Percentiles rank a stretch among this genome's conserved stretches.
phyloP scores from a whole-genome alignment of 1,140 invertebrate genomes.

The Pseudachorutes palmiensis region DNA sequence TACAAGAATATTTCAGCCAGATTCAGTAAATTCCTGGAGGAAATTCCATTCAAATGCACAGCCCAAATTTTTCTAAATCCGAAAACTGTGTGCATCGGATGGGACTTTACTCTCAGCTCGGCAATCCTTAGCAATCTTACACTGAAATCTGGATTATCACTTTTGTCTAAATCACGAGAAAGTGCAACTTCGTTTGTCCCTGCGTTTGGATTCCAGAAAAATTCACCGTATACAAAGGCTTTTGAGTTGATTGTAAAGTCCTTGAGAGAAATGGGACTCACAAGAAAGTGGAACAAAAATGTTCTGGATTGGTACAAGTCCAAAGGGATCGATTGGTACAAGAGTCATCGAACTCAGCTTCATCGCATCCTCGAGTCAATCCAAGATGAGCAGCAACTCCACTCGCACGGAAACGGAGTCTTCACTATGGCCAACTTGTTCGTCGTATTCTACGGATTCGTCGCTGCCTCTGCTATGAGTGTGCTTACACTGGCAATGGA shows the following conservation, averaged over 20 bases:
- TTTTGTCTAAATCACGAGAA: background rate
- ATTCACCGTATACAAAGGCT: slow-evolving; percentile 11
- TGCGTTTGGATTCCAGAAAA: slow-evolving; percentile 11
- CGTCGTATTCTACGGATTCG: too few relatives aligned
- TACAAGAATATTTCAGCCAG: background rate
- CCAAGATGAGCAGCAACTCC: too few relatives aligned
- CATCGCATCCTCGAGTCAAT: too few relatives aligned
- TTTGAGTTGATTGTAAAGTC: background rate
- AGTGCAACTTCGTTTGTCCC: background rate
- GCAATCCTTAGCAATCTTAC: slow-evolving; percentile 14
- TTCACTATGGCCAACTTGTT: too few relatives aligned
- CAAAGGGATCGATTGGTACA: too few relatives aligned
- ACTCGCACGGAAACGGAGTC: too few relatives aligned
- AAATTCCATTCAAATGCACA: background rate
- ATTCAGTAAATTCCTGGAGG: background rate
- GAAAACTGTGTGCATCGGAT: slow-evolving; percentile 20
- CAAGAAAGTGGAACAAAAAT: slow-evolving; percentile 2
- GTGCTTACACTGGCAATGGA: too few relatives aligned
- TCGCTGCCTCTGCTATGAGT: too few relatives aligned
- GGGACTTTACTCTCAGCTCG: slow-evolving; percentile 1
- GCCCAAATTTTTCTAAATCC: background rate
- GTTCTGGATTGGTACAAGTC: background rate
- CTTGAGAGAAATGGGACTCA: slow-evolving; percentile 2
- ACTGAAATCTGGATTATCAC: background rate
- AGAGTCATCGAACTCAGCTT: too few relatives aligned